A percentile compares a stretch with the other conserved stretches of the same genome.
These are phyloP conservation scores for Plemyria rubiginata DNA, from an alignment of 2,888 invertebrate genomes.

Conservation along the genomic window DNA sequence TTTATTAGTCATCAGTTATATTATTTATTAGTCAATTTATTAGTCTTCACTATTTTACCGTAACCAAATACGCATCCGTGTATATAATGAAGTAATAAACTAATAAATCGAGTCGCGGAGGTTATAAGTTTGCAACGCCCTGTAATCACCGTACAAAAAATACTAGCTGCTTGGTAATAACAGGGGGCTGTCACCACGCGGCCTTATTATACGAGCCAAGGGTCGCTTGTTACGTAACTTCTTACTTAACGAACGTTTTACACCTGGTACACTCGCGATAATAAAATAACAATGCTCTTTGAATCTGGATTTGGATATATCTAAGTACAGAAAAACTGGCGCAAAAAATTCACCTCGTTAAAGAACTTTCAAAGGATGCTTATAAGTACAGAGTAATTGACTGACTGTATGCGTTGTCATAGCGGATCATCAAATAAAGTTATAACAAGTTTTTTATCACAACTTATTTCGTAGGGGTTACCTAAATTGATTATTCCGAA, in stretches of 20 bases:
- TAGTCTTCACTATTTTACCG: background rate
- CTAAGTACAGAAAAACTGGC: no score
- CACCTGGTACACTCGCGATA: constrained; percentile 11
- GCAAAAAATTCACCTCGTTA: no score
- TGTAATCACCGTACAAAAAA: constrained; percentile 8
- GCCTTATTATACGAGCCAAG: constrained; percentile 5
- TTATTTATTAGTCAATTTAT: background rate
- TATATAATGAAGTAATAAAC: background rate
- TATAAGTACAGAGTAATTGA: no score
- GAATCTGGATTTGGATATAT: no score
- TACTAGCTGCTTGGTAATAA: constrained; percentile 4
- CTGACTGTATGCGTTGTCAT: no score
- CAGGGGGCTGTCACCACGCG: constrained; percentile 4
- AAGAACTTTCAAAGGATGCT: no score
- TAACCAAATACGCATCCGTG: background rate
- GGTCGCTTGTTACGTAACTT: constrained; percentile 26
- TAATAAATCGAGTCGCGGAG: background rate
- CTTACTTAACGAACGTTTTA: constrained; percentile 31
- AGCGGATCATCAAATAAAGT: no score
- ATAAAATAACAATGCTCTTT: background rate
- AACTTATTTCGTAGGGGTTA: no score
- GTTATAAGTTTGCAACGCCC: constrained; percentile 2
- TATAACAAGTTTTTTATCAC: no score
- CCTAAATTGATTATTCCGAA: background rate
- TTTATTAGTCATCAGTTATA: background rate